Percentiles rank a stretch among this genome's conserved stretches.
These are phyloP conservation scores for Machaerirhynchus nigripectus DNA, from an alignment of 2,113 vertebrate genomes.

Conservation along the genomic window DNA sequence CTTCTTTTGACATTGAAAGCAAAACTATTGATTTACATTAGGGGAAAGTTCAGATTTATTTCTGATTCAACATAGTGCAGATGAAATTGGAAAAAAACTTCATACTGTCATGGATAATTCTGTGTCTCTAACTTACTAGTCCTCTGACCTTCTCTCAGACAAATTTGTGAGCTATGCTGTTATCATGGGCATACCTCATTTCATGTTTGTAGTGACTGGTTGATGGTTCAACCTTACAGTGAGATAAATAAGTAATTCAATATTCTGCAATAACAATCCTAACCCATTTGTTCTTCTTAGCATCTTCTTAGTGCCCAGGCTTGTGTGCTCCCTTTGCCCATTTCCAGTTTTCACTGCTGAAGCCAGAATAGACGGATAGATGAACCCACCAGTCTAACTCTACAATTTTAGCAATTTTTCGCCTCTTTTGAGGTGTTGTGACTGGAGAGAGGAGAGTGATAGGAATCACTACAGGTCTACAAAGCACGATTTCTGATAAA, in stretches of 20 bases:
- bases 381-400: background rate
- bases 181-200: background rate
- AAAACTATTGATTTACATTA: background rate
- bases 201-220: background rate
- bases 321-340: background rate
- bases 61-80: background rate
- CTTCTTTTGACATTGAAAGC: background rate
- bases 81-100: background rate
- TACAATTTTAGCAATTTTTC: background rate
- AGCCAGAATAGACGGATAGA: background rate
- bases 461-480: background rate
- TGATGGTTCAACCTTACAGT: background rate
- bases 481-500: background rate
- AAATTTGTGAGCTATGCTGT: background rate
- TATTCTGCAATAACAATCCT: background rate
- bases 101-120: background rate
- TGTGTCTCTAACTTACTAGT: background rate
- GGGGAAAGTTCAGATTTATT: background rate
- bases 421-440: background rate
- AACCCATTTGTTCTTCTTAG: background rate
- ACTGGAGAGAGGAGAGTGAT: background rate
- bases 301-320: background rate
- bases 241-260: background rate
- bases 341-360: background rate
- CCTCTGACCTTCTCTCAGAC: background rate